phyloP scores from a whole-genome alignment of 2,797 vertebrate species.

The Emys orbicularis region DNA sequence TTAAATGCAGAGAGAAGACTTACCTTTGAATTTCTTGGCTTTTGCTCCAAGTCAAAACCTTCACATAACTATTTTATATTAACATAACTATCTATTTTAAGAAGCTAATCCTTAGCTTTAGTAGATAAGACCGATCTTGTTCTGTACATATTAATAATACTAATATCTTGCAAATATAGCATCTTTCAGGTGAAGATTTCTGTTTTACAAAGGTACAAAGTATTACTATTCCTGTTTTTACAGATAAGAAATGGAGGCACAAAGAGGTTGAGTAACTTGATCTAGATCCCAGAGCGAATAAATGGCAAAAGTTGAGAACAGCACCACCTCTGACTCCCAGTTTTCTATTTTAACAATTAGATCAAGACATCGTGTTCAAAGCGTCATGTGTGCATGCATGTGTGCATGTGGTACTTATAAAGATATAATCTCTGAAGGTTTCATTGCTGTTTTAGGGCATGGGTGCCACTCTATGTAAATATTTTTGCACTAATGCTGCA shows the following conservation, averaged over 20 bases:
- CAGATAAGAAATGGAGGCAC: background rate
- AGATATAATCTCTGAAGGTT: background rate
- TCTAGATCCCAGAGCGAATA: background rate
- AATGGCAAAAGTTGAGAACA: background rate
- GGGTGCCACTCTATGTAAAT: constrained; percentile 53
- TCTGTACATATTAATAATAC: background rate
- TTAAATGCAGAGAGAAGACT: background rate
- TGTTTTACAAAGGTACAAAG: background rate
- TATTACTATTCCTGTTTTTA: background rate
- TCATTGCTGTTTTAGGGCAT: constrained; percentile 4
- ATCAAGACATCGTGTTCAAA: background rate
- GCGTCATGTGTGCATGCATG: no score
- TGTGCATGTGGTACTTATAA: background rate
- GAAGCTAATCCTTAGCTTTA: background rate
- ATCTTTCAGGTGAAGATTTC: background rate
- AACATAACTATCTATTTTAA: background rate
- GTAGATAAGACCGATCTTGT: background rate
- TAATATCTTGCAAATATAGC: background rate
- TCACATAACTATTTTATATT: background rate
- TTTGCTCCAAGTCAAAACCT: constrained; percentile 7
- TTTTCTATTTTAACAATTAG: background rate
- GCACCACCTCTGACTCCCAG: background rate
- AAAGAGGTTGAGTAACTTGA: background rate
- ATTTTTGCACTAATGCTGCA: constrained; percentile 10
- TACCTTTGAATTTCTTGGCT: background rate